phyloP scores from a whole-genome alignment of 1,140 invertebrate species.

The Bombyx mori region ASM3026992v2 NC_085124.1:4061001-4061500 shows the following conservation, averaged over 20 bases:
- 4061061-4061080: too few relatives aligned
- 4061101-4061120: slow-evolving; percentile 31
- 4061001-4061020: too few relatives aligned
- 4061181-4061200: slow-evolving; percentile 27
- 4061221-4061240: too few relatives aligned
- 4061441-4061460: slow-evolving; percentile 76
- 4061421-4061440: slow-evolving; percentile 88
- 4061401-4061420: slow-evolving; percentile 86
- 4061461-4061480: slow-evolving; percentile 63
- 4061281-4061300: too few relatives aligned
- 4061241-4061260: background rate
- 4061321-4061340: background rate
- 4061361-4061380: slow-evolving; percentile 84
- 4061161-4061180: slow-evolving; percentile 21
- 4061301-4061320: background rate
- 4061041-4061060: too few relatives aligned
- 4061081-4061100: slow-evolving; percentile 7
- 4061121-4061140: slow-evolving; percentile 55
- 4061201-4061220: too few relatives aligned
- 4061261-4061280: background rate
- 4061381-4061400: slow-evolving; percentile 88
- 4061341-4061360: slow-evolving; percentile 75
- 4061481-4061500: slow-evolving; percentile 51
- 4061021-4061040: too few relatives aligned
- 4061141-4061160: slow-evolving; percentile 54